Evolutionary conservation across 2,113 vertebrate species (phyloP).

Genomic region (Ptilorrhoa leucosticta): DNA sequence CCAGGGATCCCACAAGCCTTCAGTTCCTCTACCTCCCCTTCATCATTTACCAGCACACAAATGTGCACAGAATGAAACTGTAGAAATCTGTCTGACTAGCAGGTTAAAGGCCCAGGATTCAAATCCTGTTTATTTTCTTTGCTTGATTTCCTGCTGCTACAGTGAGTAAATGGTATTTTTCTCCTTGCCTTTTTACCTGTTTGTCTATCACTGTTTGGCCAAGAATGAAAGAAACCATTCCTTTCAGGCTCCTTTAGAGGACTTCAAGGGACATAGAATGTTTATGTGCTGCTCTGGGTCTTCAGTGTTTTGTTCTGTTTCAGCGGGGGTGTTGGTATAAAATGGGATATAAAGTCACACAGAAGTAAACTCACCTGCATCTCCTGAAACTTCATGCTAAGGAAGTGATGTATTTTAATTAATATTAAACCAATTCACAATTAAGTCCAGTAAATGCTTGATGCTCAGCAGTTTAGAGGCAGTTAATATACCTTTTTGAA

Average conservation of each 20-base stretch:
- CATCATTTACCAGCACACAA: slow-evolving; percentile 76
- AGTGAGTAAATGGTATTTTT: slow-evolving; percentile 82
- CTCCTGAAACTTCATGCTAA: slow-evolving; percentile 45
- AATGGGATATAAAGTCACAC: neutral
- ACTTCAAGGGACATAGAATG: slow-evolving; percentile 28
- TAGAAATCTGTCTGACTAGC: slow-evolving; percentile 75
- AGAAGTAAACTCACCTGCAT: slow-evolving; percentile 41
- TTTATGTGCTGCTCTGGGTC: slow-evolving; percentile 1
- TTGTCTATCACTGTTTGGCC: slow-evolving; percentile 70
- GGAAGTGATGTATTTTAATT: slow-evolving; percentile 68
- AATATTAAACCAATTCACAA: slow-evolving; percentile 55
- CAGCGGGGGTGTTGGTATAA: neutral
- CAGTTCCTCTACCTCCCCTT: slow-evolving; percentile 77
- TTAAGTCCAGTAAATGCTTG: slow-evolving; percentile 57
- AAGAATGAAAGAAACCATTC: slow-evolving; percentile 58
- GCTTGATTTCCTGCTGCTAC: slow-evolving; percentile 79
- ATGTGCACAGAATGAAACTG: slow-evolving; percentile 76
- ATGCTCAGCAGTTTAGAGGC: slow-evolving; percentile 59
- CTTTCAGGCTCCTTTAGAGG: slow-evolving; percentile 37
- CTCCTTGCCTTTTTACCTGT: slow-evolving; percentile 67
- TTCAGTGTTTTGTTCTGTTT: slow-evolving; percentile 24
- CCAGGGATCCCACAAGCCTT: slow-evolving; percentile 78
- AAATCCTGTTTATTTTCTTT: slow-evolving; percentile 84
- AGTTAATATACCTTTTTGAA: slow-evolving; percentile 76
- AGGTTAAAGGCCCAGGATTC: slow-evolving; percentile 77